A percentile compares a stretch with the other conserved stretches of the same genome.
Evolutionary conservation across 2,888 invertebrate species (phyloP).

Genomic region (Drosophila falleni): DNA sequence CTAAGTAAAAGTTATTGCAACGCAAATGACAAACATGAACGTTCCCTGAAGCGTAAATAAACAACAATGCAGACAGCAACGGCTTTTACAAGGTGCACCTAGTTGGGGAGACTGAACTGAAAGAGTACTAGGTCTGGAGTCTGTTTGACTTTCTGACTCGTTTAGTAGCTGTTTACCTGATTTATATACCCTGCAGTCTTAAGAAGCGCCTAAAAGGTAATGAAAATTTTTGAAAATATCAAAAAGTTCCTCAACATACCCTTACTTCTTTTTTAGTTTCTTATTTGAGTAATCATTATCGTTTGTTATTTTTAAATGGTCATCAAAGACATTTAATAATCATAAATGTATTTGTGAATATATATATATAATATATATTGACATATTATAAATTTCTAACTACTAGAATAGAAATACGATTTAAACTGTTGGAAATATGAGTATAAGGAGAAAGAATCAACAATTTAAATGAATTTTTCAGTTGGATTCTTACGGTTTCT

Average conservation of each 20-base stretch:
- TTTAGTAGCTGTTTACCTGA: constrained; percentile 16
- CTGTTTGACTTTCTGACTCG: neutral
- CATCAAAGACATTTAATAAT: neutral
- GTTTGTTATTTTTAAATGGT: neutral
- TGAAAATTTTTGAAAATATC: neutral
- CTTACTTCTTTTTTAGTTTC: no score
- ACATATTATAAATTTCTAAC: neutral
- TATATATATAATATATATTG: no score
- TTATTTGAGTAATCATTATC: neutral
- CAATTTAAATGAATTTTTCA: neutral
- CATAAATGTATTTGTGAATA: no score
- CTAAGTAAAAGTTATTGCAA: constrained; percentile 75
- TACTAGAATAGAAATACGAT: neutral
- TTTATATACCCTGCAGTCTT: constrained; percentile 32
- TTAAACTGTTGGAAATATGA: neutral
- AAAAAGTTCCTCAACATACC: no score
- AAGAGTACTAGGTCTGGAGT: neutral
- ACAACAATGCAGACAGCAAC: constrained; percentile 37
- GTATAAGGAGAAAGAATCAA: neutral
- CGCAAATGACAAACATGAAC: constrained; percentile 75
- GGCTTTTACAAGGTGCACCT: constrained; percentile 25
- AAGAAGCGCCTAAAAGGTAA: neutral
- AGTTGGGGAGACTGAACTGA: constrained; percentile 9
- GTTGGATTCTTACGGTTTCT: neutral
- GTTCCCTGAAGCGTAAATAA: constrained; percentile 60